phyloP scores from a whole-genome alignment of 2,888 invertebrate genomes.

The Protophormia terraenovae region DNA sequence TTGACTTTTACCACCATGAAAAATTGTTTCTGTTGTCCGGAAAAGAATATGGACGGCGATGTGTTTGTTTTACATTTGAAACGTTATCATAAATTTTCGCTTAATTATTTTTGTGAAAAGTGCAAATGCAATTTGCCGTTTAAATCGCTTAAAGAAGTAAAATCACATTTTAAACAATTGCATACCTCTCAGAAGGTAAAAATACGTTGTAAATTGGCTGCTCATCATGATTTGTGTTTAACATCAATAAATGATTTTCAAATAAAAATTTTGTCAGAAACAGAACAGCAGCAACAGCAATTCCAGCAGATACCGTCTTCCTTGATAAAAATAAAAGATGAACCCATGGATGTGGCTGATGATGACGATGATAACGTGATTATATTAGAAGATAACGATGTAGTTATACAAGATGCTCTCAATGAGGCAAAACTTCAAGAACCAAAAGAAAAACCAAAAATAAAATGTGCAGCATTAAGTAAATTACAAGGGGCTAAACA shows the following conservation, averaged over 20 bases:
- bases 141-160: conserved; percentile 41
- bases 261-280: conserved; percentile 49
- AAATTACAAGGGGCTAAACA: neutral
- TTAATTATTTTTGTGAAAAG: conserved; percentile 67
- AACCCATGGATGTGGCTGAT: conserved; percentile 23
- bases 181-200: conserved; percentile 51
- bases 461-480: conserved; percentile 43
- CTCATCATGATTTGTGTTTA: conserved; percentile 40
- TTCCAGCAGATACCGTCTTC: neutral
- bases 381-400: conserved; percentile 68
- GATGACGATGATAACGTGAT: conserved; percentile 51
- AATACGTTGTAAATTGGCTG: conserved; percentile 64
- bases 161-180: conserved; percentile 47
- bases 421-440: conserved; percentile 18
- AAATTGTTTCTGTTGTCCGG: conserved; percentile 66
- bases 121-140: conserved; percentile 58
- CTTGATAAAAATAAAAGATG: conserved; percentile 38
- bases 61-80: conserved; percentile 65
- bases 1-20: conserved; percentile 67
- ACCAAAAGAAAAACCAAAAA: conserved; percentile 10
- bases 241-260: conserved; percentile 52
- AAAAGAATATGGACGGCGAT: conserved; percentile 43
- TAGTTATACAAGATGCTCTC: conserved; percentile 55
- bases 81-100: conserved; percentile 56
- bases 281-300: no score